These are phyloP conservation scores for Nicator chloris DNA, from an alignment of 2,113 vertebrate genomes.

Conservation along the genomic window DNA sequence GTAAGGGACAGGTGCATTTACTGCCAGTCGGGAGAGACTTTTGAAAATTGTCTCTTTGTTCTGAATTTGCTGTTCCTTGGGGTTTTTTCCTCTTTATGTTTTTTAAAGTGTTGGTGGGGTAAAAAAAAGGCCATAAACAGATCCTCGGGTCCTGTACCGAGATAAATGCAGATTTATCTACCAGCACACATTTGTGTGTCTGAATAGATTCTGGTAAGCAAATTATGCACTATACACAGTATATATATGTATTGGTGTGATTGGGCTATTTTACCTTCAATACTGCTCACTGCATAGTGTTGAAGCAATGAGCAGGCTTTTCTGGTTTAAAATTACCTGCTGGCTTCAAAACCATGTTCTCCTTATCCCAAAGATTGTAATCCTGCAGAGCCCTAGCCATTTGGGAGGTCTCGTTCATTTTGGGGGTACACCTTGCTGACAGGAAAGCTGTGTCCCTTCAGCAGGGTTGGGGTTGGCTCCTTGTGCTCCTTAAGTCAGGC, in stretches of 20 bases:
- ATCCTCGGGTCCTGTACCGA: neutral
- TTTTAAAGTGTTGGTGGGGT: neutral
- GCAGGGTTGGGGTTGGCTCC: neutral
- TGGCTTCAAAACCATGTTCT: neutral
- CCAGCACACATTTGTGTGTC: neutral
- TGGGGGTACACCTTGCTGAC: neutral
- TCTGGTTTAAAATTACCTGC: neutral
- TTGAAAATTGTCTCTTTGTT: neutral
- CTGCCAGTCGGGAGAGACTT: neutral
- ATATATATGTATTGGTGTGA: neutral
- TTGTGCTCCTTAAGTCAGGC: neutral
- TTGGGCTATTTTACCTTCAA: neutral
- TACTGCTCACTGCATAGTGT: neutral
- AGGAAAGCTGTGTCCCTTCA: neutral
- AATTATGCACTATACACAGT: neutral
- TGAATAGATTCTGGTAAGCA: neutral
- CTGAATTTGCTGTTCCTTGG: neutral
- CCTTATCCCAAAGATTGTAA: neutral
- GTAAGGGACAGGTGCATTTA: neutral
- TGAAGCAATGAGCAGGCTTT: neutral
- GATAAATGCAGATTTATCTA: neutral
- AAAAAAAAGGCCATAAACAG: neutral
- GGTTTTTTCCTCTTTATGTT: fast-evolving
- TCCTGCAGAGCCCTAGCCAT: neutral
- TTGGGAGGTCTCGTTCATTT: neutral